A percentile compares a stretch with the other conserved stretches of the same genome.
These are phyloP conservation scores for Acrobasis consociella DNA, from an alignment of 2,888 invertebrate species.

Conservation along the genomic window DNA sequence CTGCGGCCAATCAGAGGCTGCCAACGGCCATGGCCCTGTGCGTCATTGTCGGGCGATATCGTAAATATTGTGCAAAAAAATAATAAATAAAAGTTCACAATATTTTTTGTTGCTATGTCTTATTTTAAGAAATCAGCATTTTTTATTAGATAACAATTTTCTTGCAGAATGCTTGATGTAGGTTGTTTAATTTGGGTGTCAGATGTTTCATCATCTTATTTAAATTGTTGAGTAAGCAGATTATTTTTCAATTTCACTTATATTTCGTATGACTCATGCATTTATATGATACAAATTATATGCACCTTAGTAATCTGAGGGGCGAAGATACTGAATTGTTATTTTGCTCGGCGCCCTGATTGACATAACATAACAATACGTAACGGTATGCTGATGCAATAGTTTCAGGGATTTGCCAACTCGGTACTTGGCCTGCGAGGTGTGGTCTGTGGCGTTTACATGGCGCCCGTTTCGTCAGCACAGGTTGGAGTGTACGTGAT, in stretches of 20 bases:
- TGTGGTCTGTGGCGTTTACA: not conserved
- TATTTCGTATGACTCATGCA: not conserved
- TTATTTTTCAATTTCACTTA: not conserved
- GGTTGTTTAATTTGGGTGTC: not conserved
- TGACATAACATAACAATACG: not conserved
- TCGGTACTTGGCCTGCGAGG: not conserved
- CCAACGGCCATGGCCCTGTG: constrained; percentile 32
- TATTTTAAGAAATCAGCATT: not conserved
- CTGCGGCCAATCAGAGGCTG: constrained; percentile 46
- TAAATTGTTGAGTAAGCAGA: not conserved
- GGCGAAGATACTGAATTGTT: not conserved
- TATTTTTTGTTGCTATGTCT: not conserved
- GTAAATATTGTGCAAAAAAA: constrained; percentile 14
- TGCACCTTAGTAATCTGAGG: not conserved
- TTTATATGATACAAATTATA: too few relatives aligned
- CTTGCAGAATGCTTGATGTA: not conserved
- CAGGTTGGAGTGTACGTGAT: not conserved
- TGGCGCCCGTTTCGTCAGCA: not conserved
- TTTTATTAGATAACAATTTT: not conserved
- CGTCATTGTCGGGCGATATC: constrained; percentile 35
- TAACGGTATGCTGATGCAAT: constrained; percentile 28
- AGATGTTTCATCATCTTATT: not conserved
- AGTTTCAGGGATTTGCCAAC: constrained; percentile 20
- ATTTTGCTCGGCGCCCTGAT: not conserved
- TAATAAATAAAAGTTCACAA: not conserved